Conservation (phyloP, 37 sponge, comb jelly and placozoan species). For the Diacarnus erythraeanus region DNA sequence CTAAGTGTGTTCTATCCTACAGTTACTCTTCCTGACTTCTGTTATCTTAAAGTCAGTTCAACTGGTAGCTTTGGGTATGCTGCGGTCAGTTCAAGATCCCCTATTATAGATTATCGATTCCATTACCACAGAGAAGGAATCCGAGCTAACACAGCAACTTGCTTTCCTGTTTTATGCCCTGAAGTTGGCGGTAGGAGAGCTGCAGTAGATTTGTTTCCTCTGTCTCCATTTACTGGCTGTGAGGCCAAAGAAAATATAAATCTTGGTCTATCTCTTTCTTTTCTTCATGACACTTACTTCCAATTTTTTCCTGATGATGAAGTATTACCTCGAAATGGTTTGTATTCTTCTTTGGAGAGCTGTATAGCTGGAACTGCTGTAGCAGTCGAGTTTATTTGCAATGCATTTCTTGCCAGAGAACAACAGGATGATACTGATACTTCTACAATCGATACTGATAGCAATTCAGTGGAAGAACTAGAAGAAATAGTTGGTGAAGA, state of each 20-base stretch:
- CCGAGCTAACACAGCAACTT: not conserved
- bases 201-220: not conserved
- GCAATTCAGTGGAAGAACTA: not conserved
- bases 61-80: not conserved
- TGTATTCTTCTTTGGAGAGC: too few species aligned
- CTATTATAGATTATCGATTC: not conserved
- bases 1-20: constrained; percentile 9
- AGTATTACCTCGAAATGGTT: not conserved
- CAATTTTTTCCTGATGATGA: not conserved
- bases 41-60: not conserved
- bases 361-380: not conserved
- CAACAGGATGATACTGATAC: not conserved
- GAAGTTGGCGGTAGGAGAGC: not conserved
- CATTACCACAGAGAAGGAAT: not conserved
- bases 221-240: not conserved
- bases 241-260: not conserved
- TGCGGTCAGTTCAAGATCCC: not conserved
- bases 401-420: not conserved
- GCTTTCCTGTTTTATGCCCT: not conserved
- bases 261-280: not conserved
- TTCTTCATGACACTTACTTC: too few species aligned
- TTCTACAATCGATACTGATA: not conserved
- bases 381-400: not conserved
- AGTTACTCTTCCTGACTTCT: not conserved
- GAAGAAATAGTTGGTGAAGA: not conserved